phyloP scores from a whole-genome alignment of 2,113 vertebrate species.

The Albula goreensis region DNA sequence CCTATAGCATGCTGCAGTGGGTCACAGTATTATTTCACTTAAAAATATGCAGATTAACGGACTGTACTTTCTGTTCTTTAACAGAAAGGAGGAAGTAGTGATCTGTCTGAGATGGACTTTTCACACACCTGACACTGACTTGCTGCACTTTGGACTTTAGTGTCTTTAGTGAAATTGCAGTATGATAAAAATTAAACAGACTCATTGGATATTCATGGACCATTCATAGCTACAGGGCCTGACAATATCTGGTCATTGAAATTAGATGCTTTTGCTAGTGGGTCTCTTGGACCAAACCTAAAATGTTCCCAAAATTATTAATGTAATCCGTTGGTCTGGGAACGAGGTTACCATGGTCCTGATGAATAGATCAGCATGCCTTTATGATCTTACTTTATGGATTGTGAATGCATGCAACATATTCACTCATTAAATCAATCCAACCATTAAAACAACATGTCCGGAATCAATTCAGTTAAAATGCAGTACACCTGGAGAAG shows the following conservation, averaged over 20 bases:
- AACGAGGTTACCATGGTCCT: neutral
- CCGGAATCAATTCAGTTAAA: neutral
- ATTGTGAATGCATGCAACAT: neutral
- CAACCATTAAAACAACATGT: neutral
- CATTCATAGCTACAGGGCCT: neutral
- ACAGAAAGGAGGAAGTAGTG: neutral
- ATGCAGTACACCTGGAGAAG: neutral
- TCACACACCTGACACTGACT: too few relatives aligned
- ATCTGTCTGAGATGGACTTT: neutral
- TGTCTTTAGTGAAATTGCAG: too few relatives aligned
- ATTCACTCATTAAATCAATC: constrained; percentile 5
- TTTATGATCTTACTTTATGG: neutral
- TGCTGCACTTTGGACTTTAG: neutral
- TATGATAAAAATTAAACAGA: too few relatives aligned
- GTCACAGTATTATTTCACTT: neutral
- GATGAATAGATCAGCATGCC: neutral
- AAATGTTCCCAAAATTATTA: neutral
- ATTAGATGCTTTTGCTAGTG: neutral
- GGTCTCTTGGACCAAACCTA: neutral
- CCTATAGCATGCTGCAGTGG: too few relatives aligned
- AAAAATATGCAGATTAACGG: neutral
- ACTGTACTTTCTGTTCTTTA: neutral
- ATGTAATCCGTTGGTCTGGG: neutral
- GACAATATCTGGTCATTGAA: neutral
- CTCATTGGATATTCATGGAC: too few relatives aligned